A percentile compares a stretch with the other conserved stretches of the same genome.
Evolutionary conservation across 2,888 invertebrate species (phyloP).

Genomic region (Heliconius charithonia): DNA sequence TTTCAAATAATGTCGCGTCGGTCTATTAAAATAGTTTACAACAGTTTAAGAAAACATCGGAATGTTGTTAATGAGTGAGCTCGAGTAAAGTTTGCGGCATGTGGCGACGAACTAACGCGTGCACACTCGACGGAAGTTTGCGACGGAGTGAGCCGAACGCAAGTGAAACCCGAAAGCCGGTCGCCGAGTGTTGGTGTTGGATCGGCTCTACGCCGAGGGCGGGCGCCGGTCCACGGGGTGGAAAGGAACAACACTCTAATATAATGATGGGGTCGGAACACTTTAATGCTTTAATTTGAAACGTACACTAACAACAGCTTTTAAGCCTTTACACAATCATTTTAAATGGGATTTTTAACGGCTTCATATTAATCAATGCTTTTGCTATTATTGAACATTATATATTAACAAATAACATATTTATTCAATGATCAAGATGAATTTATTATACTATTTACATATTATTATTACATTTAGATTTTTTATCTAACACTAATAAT

Average conservation of each 20-base stretch:
- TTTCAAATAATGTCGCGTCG: slow-evolving; percentile 18
- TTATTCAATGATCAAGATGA: not conserved
- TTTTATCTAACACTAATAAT: not conserved
- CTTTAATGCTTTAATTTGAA: slow-evolving; percentile 84
- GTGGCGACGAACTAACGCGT: slow-evolving; percentile 54
- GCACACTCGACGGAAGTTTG: slow-evolving; percentile 58
- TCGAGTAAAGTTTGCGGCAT: slow-evolving; percentile 77
- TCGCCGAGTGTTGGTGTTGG: slow-evolving; percentile 47
- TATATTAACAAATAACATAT: not conserved
- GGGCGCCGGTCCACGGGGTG: slow-evolving; percentile 70
- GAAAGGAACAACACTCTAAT: slow-evolving; percentile 82
- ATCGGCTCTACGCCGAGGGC: slow-evolving; percentile 55
- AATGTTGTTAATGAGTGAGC: slow-evolving; percentile 53
- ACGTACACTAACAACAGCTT: slow-evolving; percentile 74
- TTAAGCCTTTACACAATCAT: slow-evolving; percentile 44
- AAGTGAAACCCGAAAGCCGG: slow-evolving; percentile 46
- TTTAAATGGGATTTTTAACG: slow-evolving; percentile 39
- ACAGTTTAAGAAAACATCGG: slow-evolving; percentile 37
- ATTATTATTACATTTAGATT: not conserved
- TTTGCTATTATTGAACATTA: not conserved
- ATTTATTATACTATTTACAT: not conserved
- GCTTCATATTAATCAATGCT: slow-evolving; percentile 21
- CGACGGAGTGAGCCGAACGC: slow-evolving; percentile 69
- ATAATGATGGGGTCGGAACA: slow-evolving; percentile 83
- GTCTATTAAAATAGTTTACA: slow-evolving; percentile 24